Evolutionary conservation across 1,140 invertebrate genomes (phyloP).

Genomic region (Stenopsyche tienmushanensis): DNA sequence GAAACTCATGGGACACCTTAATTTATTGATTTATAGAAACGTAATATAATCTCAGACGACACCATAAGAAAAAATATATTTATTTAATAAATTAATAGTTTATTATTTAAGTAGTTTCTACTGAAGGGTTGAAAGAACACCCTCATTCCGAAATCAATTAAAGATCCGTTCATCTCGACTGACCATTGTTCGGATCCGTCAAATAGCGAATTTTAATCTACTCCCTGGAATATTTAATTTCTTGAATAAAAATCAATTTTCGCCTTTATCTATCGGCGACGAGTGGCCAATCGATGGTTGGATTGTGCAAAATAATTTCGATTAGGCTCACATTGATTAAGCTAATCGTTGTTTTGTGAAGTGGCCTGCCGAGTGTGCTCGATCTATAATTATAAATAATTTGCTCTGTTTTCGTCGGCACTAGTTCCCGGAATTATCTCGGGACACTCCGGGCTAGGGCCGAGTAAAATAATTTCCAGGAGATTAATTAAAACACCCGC

Average conservation of each 20-base stretch:
- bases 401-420: slow-evolving; percentile 7
- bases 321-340: not conserved
- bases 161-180: no score
- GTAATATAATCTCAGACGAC: no score
- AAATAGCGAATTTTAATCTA: no score
- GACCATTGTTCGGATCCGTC: no score
- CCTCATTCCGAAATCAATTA: no score
- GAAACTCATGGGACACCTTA: no score
- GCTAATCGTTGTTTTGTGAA: not conserved
- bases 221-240: no score
- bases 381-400: not conserved
- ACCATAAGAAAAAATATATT: no score
- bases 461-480: slow-evolving; percentile 30
- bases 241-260: not conserved
- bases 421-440: slow-evolving; percentile 12
- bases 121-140: no score
- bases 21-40: no score
- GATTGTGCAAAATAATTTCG: not conserved
- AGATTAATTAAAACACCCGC: slow-evolving; percentile 38
- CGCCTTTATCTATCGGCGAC: not conserved
- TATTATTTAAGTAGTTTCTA: no score
- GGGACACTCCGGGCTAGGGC: slow-evolving; percentile 23
- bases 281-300: not conserved
- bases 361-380: not conserved
- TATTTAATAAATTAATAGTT: no score